Evolutionary conservation across 2,888 invertebrate genomes (phyloP).

Genomic region (Lymantria dispar): DNA sequence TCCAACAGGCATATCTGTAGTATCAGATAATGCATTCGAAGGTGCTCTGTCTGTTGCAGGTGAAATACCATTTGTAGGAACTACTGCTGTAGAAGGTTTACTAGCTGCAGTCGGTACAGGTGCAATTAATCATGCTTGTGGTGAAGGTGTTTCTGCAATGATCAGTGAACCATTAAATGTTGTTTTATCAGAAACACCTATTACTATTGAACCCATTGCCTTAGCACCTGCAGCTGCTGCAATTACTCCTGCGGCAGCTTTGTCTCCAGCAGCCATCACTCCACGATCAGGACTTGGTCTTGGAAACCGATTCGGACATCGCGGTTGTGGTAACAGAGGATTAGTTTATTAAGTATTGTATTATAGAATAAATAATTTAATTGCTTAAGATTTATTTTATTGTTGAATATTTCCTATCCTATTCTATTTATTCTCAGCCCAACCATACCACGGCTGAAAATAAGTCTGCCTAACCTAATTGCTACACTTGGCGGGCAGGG

Average conservation of each 20-base stretch:
- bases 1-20: conserved; percentile 42
- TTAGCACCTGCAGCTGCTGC: conserved; percentile 1
- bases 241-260: background rate
- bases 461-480: no score
- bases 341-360: conserved; percentile 3
- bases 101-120: conserved; percentile 42
- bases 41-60: conserved; percentile 43
- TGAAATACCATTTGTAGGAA: conserved; percentile 44
- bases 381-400: background rate
- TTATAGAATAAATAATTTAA: background rate
- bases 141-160: conserved; percentile 40
- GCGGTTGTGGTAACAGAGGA: conserved; percentile 2
- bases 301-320: conserved; percentile 2
- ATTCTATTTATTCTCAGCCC: no score
- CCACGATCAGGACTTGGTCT: conserved; percentile 4
- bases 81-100: conserved; percentile 41
- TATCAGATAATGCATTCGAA: conserved; percentile 46
- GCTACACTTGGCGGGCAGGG: no score
- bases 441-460: no score
- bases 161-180: conserved; percentile 19
- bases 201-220: background rate
- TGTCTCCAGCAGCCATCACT: background rate
- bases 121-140: conserved; percentile 41
- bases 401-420: background rate
- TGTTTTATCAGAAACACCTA: background rate